phyloP scores from a whole-genome alignment of 2,888 invertebrate genomes.

The Rhagophthalmus giganteus region DNA sequence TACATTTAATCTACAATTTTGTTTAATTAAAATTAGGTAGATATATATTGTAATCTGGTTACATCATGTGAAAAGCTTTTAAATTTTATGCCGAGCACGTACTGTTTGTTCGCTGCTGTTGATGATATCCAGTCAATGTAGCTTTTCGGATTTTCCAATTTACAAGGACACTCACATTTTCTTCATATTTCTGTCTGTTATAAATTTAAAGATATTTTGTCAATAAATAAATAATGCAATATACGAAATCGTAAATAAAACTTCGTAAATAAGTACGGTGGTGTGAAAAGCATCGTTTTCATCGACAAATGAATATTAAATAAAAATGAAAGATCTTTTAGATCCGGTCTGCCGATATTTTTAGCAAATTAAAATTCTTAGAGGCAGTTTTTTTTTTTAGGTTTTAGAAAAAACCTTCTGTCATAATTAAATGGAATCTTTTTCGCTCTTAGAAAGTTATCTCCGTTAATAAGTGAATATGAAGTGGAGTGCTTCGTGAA shows the following conservation, averaged over 20 bases:
- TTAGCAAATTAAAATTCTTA: too few species aligned
- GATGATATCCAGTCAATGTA: slow-evolving; percentile 21
- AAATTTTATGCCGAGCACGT: slow-evolving; percentile 24
- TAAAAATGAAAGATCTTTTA: too few species aligned
- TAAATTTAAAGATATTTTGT: too few species aligned
- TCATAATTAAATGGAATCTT: slow-evolving; percentile 19
- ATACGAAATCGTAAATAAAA: too few species aligned
- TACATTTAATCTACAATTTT: too few species aligned
- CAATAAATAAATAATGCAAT: too few species aligned
- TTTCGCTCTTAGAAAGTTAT: slow-evolving; percentile 14
- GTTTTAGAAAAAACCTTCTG: slow-evolving; percentile 12
- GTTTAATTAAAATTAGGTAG: too few species aligned
- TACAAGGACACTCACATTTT: slow-evolving; percentile 5
- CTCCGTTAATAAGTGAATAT: slow-evolving; percentile 22
- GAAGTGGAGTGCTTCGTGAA: slow-evolving; percentile 18
- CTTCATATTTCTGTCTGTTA: slow-evolving; percentile 7
- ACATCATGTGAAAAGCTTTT: slow-evolving; percentile 11
- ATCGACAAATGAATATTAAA: too few species aligned
- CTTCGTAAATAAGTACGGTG: too few species aligned
- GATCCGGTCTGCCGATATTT: too few species aligned
- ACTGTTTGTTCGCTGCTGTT: slow-evolving; percentile 23
- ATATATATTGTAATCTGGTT: slow-evolving; percentile 18
- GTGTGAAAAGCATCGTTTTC: too few species aligned
- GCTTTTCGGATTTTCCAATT: slow-evolving; percentile 23
- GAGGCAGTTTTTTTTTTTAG: too few species aligned